A percentile compares a stretch with the other conserved stretches of the same genome.
phyloP scores from a whole-genome alignment of 2,888 invertebrate genomes.

The Hanleya hanleyi region DNA sequence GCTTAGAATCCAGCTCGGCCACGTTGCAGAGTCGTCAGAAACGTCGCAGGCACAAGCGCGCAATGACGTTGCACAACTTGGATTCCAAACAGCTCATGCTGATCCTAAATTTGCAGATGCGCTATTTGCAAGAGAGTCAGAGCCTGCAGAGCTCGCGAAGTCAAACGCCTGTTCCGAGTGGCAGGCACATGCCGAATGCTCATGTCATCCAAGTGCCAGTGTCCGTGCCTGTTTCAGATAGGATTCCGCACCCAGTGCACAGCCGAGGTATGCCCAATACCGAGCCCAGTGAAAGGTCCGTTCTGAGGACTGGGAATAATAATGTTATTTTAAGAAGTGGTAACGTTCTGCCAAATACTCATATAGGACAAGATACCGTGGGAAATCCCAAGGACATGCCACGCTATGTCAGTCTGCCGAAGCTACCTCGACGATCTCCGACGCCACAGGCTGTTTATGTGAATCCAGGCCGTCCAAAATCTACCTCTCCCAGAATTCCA shows the following conservation, averaged over 20 bases:
- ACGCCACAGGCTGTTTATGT: not conserved
- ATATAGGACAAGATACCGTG: not conserved
- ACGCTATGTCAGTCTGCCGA: not conserved
- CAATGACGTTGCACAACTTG: constrained; percentile 59
- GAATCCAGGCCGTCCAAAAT: not conserved
- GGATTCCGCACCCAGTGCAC: not conserved
- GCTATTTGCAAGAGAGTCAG: constrained; percentile 56
- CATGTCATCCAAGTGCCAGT: not conserved
- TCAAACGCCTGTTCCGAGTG: not conserved
- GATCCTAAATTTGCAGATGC: constrained; percentile 60
- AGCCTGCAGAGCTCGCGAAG: not conserved
- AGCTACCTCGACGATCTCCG: not conserved
- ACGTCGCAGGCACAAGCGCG: constrained; percentile 51
- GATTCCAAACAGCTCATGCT: constrained; percentile 61
- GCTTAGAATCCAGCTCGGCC: not conserved
- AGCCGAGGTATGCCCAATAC: not conserved
- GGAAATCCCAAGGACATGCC: not conserved
- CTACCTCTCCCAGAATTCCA: not conserved
- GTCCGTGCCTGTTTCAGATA: not conserved
- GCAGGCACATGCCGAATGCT: not conserved
- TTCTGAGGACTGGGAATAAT: no score
- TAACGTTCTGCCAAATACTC: not conserved
- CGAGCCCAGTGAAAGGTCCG: not conserved
- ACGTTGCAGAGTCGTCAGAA: constrained; percentile 29
- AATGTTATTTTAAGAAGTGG: no score